A percentile compares a stretch with the other conserved stretches of the same genome.
phyloP scores from a whole-genome alignment of 2,113 vertebrate species.

The Rhinopomastus cyanomelas region DNA sequence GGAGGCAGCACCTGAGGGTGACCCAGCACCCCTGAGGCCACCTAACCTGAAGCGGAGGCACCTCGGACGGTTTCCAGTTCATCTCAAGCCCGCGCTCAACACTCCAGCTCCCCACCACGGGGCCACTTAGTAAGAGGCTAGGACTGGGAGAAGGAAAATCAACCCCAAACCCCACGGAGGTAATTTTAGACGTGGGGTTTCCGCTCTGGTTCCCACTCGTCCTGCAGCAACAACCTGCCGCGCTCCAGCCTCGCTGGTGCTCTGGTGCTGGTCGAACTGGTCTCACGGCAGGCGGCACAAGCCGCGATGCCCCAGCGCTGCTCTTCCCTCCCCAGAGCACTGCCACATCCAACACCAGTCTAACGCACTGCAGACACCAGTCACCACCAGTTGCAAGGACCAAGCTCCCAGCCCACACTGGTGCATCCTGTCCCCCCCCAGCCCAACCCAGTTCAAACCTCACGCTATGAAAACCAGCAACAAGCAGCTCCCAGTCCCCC shows the following conservation, averaged over 20 bases:
- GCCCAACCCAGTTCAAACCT: neutral
- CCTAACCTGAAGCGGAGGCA: neutral
- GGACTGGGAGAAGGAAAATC: neutral
- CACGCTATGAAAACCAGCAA: neutral
- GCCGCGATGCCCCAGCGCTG: neutral
- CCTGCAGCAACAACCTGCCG: neutral
- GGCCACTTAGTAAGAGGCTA: neutral
- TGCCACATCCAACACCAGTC: neutral
- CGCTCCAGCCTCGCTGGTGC: neutral
- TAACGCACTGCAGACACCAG: neutral
- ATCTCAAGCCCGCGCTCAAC: neutral
- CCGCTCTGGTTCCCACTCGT: neutral
- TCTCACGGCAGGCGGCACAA: accelerated
- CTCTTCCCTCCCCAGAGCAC: neutral
- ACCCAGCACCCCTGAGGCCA: neutral
- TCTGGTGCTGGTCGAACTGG: neutral
- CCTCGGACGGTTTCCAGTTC: neutral
- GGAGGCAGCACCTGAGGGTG: neutral
- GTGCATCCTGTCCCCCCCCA: neutral
- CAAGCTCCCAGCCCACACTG: neutral
- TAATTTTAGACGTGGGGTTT: neutral
- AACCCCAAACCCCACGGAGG: neutral
- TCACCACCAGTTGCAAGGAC: neutral
- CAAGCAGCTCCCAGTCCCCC: neutral
- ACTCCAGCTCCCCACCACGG: neutral